Evolutionary conservation across 30 jellyfish, hydroid and myxozoan genomes (phyloP).

Genomic region (Chrysaora quinquecirrha): DNA sequence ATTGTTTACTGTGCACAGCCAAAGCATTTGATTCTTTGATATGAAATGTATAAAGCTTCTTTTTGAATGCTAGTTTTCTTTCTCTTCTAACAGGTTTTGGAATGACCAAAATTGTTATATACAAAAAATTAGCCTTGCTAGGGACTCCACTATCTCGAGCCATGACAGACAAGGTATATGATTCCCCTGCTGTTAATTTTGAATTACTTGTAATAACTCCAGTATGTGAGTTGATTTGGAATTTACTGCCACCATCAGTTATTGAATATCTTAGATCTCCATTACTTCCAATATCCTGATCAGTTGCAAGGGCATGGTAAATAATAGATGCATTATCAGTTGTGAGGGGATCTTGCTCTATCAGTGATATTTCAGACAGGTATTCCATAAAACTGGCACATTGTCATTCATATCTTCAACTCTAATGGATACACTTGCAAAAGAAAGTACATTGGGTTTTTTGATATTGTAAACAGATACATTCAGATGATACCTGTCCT

Average conservation of each 20-base stretch:
- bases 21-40: constrained; percentile 19
- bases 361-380: background rate
- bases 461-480: constrained; percentile 44
- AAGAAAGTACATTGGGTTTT: constrained; percentile 43
- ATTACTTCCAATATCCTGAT: constrained; percentile 60
- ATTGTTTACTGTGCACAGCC: background rate
- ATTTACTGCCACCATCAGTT: background rate
- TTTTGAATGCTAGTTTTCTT: constrained; percentile 27
- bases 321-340: constrained; percentile 34
- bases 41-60: constrained; percentile 19
- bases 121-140: background rate
- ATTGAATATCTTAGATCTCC: constrained; percentile 44
- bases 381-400: constrained; percentile 47
- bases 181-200: constrained; percentile 23
- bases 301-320: constrained; percentile 57
- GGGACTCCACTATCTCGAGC: constrained; percentile 54
- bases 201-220: constrained; percentile 66
- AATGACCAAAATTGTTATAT: background rate
- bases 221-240: constrained; percentile 46
- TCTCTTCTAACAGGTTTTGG: constrained; percentile 2
- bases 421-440: constrained; percentile 57
- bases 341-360: constrained; percentile 50
- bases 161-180: background rate
- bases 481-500: constrained; percentile 36
- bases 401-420: constrained; percentile 90